These are phyloP conservation scores for Chitala chitala DNA, from an alignment of 2,113 vertebrate species.

Conservation along the genomic window DNA sequence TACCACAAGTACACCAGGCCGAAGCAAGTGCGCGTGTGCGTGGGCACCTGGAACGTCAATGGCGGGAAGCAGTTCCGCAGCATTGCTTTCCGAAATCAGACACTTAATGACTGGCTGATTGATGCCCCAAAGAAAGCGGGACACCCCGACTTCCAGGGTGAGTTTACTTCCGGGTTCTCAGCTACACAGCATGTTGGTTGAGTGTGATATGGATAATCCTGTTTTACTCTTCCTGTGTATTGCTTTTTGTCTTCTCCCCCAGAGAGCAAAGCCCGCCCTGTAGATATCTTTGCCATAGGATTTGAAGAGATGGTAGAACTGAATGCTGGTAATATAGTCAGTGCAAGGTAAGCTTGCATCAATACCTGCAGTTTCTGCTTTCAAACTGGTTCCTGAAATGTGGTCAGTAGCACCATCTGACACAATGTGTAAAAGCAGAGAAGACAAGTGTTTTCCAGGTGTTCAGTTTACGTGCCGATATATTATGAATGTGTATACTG, in stretches of 20 bases:
- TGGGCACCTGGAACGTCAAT: constrained; percentile 95
- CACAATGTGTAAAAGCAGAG: too few relatives aligned
- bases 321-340: constrained; percentile 97
- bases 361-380: neutral
- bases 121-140: constrained; percentile 86
- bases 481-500: too few relatives aligned
- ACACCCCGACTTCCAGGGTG: constrained; percentile 86
- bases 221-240: neutral
- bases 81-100: constrained; percentile 95
- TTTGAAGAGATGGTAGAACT: constrained; percentile 99
- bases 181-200: neutral
- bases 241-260: constrained; percentile 13
- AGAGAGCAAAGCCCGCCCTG: constrained; percentile 82
- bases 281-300: constrained; percentile 94
- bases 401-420: too few relatives aligned
- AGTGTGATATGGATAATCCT: neutral
- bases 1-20: constrained; percentile 88
- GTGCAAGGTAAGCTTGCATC: constrained; percentile 89
- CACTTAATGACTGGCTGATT: constrained; percentile 93
- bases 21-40: constrained; percentile 80
- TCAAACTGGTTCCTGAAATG: too few relatives aligned
- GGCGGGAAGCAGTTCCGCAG: constrained; percentile 96
- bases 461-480: too few relatives aligned
- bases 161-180: neutral
- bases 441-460: too few relatives aligned